Evolutionary conservation across 2,113 vertebrate species (phyloP).

Genomic region (Coptodon bakossiorum): DNA sequence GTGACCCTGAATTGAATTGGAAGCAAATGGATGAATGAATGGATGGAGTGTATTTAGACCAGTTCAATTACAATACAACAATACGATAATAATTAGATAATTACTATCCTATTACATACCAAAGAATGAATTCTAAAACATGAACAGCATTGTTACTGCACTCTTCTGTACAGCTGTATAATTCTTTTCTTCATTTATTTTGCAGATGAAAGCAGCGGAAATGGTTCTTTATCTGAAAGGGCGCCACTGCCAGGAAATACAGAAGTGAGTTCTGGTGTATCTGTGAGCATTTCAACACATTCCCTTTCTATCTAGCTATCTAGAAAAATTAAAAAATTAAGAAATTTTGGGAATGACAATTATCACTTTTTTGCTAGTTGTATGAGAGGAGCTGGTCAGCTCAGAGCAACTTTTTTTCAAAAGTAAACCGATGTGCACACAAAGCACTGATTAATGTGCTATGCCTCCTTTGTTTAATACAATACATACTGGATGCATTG

Average conservation of each 20-base stretch:
- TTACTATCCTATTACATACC: background rate
- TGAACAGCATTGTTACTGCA: background rate
- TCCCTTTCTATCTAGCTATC: background rate
- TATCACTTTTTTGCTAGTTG: background rate
- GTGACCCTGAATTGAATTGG: background rate
- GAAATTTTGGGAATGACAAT: background rate
- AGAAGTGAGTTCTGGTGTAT: slow-evolving; percentile 46
- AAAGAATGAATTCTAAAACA: background rate
- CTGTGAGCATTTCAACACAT: background rate
- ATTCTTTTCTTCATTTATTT: background rate
- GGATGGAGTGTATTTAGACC: background rate
- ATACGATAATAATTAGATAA: background rate
- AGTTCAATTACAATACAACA: background rate
- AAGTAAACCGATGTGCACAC: background rate
- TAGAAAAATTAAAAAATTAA: background rate
- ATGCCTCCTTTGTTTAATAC: background rate
- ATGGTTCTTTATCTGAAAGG: slow-evolving; percentile 35
- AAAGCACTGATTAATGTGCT: background rate
- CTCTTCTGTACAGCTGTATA: background rate
- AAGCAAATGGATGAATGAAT: background rate
- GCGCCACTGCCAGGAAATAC: slow-evolving; percentile 49
- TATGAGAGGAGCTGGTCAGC: background rate
- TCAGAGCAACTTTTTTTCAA: background rate
- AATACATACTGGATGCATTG: background rate
- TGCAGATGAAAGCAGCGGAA: slow-evolving; percentile 66